Conservation (phyloP, 2,797 vertebrate species). For the Ispidina lecontei region DNA sequence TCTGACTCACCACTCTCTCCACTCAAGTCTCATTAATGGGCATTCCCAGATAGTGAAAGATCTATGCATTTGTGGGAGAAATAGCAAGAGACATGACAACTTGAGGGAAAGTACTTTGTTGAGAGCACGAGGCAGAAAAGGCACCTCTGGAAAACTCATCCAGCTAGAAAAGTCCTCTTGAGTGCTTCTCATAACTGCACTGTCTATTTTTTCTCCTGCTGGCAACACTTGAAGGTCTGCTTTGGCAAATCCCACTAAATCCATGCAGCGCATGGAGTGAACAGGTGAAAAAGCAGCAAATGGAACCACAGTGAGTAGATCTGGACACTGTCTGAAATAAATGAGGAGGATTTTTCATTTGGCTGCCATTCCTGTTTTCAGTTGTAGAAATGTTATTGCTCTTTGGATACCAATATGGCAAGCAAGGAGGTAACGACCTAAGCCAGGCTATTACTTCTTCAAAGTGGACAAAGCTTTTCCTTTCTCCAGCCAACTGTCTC, state of each 20-base stretch:
- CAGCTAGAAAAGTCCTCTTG: background rate
- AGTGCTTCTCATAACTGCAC: background rate
- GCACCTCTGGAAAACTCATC: background rate
- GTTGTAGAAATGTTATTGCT: background rate
- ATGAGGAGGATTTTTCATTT: background rate
- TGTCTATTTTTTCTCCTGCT: background rate
- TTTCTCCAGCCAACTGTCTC: background rate
- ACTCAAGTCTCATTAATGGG: constrained; percentile 16
- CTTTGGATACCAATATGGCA: background rate
- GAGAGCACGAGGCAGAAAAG: background rate
- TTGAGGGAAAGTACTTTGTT: background rate
- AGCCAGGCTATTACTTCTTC: background rate
- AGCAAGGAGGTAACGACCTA: background rate
- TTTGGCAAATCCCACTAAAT: background rate
- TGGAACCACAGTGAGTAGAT: background rate
- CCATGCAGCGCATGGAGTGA: background rate
- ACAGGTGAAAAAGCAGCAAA: background rate
- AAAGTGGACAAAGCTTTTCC: background rate
- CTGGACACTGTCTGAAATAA: background rate
- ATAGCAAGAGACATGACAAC: background rate
- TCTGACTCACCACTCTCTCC: background rate
- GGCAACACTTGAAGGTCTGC: background rate
- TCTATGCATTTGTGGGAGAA: background rate
- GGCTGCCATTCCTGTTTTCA: background rate
- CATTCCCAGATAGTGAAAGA: constrained; percentile 6